Base-by-base conservation (phyloP, 2,113 vertebrate species). In the Turnix velox region DNA sequence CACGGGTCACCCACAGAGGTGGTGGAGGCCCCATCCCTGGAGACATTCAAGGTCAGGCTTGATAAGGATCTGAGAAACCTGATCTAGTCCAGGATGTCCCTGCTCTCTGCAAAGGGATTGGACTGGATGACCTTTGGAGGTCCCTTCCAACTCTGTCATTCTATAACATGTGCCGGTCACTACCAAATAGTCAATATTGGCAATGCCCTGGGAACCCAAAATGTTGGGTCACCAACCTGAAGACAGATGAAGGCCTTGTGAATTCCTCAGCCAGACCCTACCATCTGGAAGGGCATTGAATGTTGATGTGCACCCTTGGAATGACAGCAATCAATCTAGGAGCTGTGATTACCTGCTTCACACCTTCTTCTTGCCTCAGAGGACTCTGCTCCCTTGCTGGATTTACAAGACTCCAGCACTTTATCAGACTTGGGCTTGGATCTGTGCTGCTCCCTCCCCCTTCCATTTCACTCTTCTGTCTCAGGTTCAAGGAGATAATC, bases 201-300 rank as follows among this genome's bases (percentile, higher is more conserved):
- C 40, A 8, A 4, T 27, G 67, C 23, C 63, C 14, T 8, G 7
- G 15, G 39, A 23, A 71, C 5, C 4, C 33, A 35, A n/a, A 52
- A 2, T 0, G 2, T 10, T n/a, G 67, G 12, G 15, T 54, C 55
- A 45, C 31, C 33, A 45, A 12, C 46, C 43, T 0, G 0, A 6
- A 55, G 48, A 40, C 1, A 35, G 15, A 11, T 66, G 71, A 54
- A 76, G 31, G 10, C 15, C 10, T 31, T 62, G 39, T 6, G 35
- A 51, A 4, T 12, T 67, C 61, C 30, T 24, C 39, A 39, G 12
- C 3, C 23, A 49, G 59, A 10, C 20, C 20, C 45, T 8, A 11
- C 15, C 20, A 5, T 18, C 35, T 43, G 30, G 46, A 35, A 87
- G 61, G 81, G 25, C 39, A 9, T 18, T 2, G 1, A 37, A 62